Percentiles rank a stretch among this genome's conserved stretches.
These are phyloP conservation scores for Cheilosia urbana DNA, from an alignment of 2,888 invertebrate genomes.

Conservation along the genomic window DNA sequence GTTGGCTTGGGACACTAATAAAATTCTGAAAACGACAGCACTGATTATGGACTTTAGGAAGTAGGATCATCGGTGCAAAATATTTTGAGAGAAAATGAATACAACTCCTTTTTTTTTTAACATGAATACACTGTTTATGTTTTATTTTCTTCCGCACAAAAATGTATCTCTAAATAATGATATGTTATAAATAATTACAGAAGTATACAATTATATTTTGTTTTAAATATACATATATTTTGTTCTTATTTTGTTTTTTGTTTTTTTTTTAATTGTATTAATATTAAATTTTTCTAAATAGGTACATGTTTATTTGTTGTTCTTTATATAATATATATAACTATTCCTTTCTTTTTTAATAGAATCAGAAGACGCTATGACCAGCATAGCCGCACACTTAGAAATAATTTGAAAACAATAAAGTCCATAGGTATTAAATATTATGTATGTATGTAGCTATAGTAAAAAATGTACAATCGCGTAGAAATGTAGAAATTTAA, in stretches of 20 bases:
- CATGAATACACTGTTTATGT: slow-evolving; percentile 49
- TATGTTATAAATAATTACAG: slow-evolving; percentile 71
- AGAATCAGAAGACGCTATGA: slow-evolving; percentile 73
- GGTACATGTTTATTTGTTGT: slow-evolving; percentile 65
- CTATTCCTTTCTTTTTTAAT: slow-evolving; percentile 57
- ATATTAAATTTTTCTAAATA: slow-evolving; percentile 73
- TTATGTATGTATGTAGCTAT: slow-evolving; percentile 44
- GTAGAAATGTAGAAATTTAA: slow-evolving; percentile 53
- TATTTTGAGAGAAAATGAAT: too few species aligned
- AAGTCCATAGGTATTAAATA: slow-evolving; percentile 70
- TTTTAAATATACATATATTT: slow-evolving; percentile 51
- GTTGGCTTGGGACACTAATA: too few species aligned
- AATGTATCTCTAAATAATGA: slow-evolving; percentile 73
- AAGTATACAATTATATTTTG: slow-evolving; percentile 64
- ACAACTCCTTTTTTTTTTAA: not conserved
- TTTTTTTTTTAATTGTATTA: slow-evolving; percentile 39
- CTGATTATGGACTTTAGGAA: too few species aligned
- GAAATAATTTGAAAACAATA: slow-evolving; percentile 60
- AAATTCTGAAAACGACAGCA: too few species aligned
- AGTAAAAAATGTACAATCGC: slow-evolving; percentile 73
- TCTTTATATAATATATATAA: slow-evolving; percentile 47
- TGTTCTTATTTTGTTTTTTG: slow-evolving; percentile 47
- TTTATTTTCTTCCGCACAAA: slow-evolving; percentile 72
- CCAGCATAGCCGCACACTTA: slow-evolving; percentile 76
- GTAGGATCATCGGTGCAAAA: too few species aligned